These are phyloP conservation scores for Carcinoscorpius rotundicauda DNA, from an alignment of 1,140 invertebrate genomes.

Conservation along the genomic window DNA sequence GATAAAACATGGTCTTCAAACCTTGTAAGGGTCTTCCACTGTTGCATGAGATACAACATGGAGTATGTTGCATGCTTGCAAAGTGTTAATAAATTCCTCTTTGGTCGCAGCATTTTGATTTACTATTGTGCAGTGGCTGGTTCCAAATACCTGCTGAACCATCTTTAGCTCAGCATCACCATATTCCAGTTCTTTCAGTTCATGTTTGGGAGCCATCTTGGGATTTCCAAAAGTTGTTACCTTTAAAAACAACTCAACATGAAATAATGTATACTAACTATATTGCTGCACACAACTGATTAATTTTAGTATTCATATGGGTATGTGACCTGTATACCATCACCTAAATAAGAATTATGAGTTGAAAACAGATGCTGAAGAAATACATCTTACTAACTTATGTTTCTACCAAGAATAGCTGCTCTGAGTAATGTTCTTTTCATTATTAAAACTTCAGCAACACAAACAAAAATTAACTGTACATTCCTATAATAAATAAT, in stretches of 20 bases:
- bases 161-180: neutral
- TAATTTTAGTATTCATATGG: too few species aligned
- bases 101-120: neutral
- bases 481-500: too few species aligned
- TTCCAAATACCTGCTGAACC: slow-evolving; percentile 1
- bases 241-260: neutral
- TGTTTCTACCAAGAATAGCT: too few species aligned
- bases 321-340: too few species aligned
- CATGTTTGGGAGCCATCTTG: neutral
- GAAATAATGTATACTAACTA: neutral
- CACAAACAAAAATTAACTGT: too few species aligned
- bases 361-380: too few species aligned
- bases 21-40: neutral
- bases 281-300: too few species aligned
- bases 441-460: too few species aligned
- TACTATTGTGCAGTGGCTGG: neutral
- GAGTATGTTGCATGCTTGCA: neutral
- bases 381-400: too few species aligned
- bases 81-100: neutral
- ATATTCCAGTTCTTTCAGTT: neutral
- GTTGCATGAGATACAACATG: slow-evolving; percentile 3
- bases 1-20: too few species aligned
- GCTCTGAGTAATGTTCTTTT: too few species aligned
- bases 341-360: too few species aligned
- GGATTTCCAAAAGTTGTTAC: slow-evolving; percentile 2